Percentiles rank a stretch among this genome's conserved stretches.
phyloP scores from a whole-genome alignment of 2,797 vertebrate genomes.

The Chelon auratus region DNA sequence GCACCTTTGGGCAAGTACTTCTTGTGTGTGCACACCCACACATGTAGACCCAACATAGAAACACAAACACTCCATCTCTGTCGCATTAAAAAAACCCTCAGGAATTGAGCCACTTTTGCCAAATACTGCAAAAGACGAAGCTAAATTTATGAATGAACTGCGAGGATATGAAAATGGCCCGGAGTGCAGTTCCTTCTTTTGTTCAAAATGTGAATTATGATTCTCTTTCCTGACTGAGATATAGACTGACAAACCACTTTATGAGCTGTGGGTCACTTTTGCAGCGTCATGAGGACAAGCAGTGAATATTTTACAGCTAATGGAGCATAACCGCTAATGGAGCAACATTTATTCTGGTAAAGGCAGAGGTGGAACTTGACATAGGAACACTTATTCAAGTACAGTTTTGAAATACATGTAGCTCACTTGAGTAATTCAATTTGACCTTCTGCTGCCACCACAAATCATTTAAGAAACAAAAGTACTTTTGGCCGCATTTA shows the following conservation, averaged over 20 bases:
- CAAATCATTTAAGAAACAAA: neutral
- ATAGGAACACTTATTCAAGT: neutral
- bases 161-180: conserved; percentile 5
- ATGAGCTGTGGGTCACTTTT: neutral
- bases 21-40: conserved; percentile 58
- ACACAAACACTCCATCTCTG: conserved; percentile 23
- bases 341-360: neutral
- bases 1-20: conserved; percentile 58
- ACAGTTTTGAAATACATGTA: neutral
- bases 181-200: neutral
- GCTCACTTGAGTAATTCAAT: neutral
- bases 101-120: conserved; percentile 24
- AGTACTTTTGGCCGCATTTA: neutral
- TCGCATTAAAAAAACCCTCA: conserved; percentile 45
- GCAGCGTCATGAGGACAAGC: neutral
- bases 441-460: neutral
- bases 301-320: conserved; percentile 4
- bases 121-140: conserved; percentile 18
- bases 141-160: conserved; percentile 68
- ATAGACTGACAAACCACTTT: neutral
- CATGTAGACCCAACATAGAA: conserved; percentile 43
- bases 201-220: neutral
- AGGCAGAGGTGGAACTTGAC: too few species aligned
- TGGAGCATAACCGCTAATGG: conserved; percentile 1
- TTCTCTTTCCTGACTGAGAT: neutral